Evolutionary conservation across 2,113 vertebrate genomes (phyloP).

Genomic region (Hemibagrus wyckioides): DNA sequence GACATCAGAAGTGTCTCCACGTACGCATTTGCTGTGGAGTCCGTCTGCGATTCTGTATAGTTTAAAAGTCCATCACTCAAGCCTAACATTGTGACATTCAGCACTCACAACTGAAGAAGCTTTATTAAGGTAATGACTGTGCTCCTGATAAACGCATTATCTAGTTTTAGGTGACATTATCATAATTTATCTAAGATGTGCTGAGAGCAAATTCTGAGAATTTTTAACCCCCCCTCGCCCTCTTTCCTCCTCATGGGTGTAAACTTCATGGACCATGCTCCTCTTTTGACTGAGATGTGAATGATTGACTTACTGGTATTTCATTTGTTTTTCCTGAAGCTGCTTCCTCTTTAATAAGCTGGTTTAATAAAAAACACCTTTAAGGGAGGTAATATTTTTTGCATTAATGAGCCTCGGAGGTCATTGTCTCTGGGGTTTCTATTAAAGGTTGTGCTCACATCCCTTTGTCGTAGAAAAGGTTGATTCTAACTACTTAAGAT

Average conservation of each 20-base stretch:
- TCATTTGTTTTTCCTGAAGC: conserved; percentile 32
- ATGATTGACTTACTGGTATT: conserved; percentile 31
- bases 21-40: neutral
- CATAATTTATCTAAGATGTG: conserved; percentile 34
- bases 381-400: neutral
- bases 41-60: neutral
- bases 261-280: neutral
- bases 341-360: conserved; percentile 25
- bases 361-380: neutral
- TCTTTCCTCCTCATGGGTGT: conserved; percentile 33
- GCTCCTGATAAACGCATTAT: neutral
- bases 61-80: conserved; percentile 15
- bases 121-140: conserved; percentile 26
- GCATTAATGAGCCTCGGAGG: neutral
- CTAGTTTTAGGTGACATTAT: conserved; percentile 20
- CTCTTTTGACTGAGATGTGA: conserved; percentile 20
- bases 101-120: neutral
- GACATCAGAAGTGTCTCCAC: neutral
- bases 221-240: neutral
- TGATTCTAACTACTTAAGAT: neutral
- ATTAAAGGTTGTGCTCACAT: neutral
- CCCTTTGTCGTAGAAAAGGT: neutral
- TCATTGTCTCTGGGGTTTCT: neutral
- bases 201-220: conserved; percentile 33
- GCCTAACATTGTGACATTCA: conserved; percentile 23